Percentiles rank a stretch among this genome's conserved stretches.
Evolutionary conservation across 1,140 invertebrate genomes (phyloP).

Genomic region (Eueides isabella): DNA sequence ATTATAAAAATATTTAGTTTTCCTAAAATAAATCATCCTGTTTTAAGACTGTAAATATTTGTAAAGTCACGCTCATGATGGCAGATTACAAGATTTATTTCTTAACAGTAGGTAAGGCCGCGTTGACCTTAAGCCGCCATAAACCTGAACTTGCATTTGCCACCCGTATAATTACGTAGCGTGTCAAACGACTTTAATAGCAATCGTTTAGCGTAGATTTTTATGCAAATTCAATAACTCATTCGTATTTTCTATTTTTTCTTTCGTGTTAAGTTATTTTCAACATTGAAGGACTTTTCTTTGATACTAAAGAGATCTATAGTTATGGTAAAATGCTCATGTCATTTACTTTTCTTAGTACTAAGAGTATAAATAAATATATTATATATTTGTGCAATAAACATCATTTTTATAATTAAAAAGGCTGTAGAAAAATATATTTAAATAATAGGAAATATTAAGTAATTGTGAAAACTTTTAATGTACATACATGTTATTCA

Average conservation of each 20-base stretch:
- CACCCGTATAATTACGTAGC: conserved; percentile 29
- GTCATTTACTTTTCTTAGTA: too few relatives aligned
- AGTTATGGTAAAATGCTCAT: too few relatives aligned
- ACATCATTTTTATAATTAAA: too few relatives aligned
- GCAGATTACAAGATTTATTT: conserved; percentile 62
- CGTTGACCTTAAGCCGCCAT: conserved; percentile 51
- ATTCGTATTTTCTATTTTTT: conserved; percentile 14
- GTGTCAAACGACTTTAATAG: conserved; percentile 32
- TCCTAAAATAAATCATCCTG: conserved; percentile 31
- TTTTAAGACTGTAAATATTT: conserved; percentile 32
- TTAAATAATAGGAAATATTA: too few relatives aligned
- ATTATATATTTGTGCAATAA: too few relatives aligned
- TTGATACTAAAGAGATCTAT: not conserved
- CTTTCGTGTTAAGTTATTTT: conserved; percentile 27
- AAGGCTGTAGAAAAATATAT: too few relatives aligned
- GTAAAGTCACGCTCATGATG: conserved; percentile 36
- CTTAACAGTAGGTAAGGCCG: conserved; percentile 51
- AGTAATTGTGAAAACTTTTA: too few relatives aligned
- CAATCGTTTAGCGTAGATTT: conserved; percentile 39
- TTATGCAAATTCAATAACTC: conserved; percentile 47
- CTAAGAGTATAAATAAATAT: too few relatives aligned
- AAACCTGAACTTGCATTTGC: conserved; percentile 33
- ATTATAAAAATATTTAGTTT: too few relatives aligned
- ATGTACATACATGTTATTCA: too few relatives aligned
- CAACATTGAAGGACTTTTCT: conserved; percentile 7